Base-by-base conservation (phyloP, 2,888 invertebrate genomes). In the Mamestra brassicae region DNA sequence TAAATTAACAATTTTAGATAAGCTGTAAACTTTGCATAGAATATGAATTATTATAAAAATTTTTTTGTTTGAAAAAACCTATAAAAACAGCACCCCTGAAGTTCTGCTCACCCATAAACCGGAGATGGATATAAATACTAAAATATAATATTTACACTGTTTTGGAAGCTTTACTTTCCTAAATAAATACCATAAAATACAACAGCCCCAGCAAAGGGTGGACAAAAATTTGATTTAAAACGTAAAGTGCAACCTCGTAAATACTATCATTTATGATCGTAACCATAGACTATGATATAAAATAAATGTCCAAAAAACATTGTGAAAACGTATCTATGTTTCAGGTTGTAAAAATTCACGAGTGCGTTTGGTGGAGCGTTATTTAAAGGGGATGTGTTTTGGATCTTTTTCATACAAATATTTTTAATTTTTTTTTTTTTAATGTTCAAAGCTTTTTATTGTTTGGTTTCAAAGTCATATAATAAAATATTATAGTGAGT, bases 291-390 rank as follows among this genome's bases (percentile, higher is more conserved):
- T 85, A 85, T 86, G 84, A 84, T 89, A 87, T 89, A 91, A 92
- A 92, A 92, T 92, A 89, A 86, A 85, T 80, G 78, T 83, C 88
- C 76, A 92, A 91, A 92, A 91, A 92, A 92, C 86, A 61, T 42
- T 82, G 80, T 85, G 82, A 69, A 85, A 89, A 85, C 84, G 61
- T 74, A 76, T 78, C 77, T 81, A 71, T 85, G 85, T 87, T 89
- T 85, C 85, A 74, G 81, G 85, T 81, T 84, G 87, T 90, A 91
- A 90, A 91, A 90, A 87, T 89, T 90, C 87, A 90, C 85, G 88
- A 89, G 80, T 89, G 81, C 85, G 84, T 87, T 83, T 81, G 75
- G 81, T 61, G 76, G 70, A 80, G 76, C 85, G 82, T 89, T 91
- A 87, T 91, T 93, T 91, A 90, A 92, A 6, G 15, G 67, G 45